Percentiles rank a stretch among this genome's conserved stretches.
These are phyloP conservation scores for Amitus sp. DNA, from an alignment of 2,888 invertebrate species.

Conservation along the genomic window DNA sequence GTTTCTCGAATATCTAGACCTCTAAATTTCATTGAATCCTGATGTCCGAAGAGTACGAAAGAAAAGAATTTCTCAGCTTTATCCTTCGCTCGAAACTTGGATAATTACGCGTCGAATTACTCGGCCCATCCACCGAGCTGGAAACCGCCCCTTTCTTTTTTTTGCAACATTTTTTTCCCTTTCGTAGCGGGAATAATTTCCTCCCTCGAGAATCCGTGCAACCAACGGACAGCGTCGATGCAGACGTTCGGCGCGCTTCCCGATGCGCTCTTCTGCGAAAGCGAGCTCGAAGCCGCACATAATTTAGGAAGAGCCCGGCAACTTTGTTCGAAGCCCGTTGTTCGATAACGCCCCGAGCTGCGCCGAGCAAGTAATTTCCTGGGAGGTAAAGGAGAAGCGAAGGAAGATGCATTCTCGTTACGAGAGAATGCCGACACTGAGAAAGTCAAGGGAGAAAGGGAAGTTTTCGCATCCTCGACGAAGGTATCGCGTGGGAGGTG, in stretches of 20 bases:
- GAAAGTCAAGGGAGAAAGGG: conserved; percentile 39
- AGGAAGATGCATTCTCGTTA: conserved; percentile 41
- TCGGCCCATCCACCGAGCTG: no score
- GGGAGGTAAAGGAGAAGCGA: conserved; percentile 35
- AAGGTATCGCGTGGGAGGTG: conserved; percentile 32
- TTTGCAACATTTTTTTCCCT: no score
- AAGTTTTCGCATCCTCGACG: conserved; percentile 32
- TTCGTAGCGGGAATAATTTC: conserved; percentile 36
- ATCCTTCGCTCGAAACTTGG: no score
- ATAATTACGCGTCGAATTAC: no score
- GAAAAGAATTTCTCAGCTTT: not conserved
- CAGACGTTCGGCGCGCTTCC: conserved; percentile 39
- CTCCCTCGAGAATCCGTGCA: conserved; percentile 33
- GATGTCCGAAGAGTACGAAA: not conserved
- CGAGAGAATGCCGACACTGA: conserved; percentile 37
- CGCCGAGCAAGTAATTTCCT: conserved; percentile 45
- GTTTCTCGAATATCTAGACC: no score
- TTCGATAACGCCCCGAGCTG: conserved; percentile 49
- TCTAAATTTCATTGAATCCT: no score
- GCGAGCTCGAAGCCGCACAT: conserved; percentile 45
- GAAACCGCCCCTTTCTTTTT: no score
- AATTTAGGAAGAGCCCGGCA: conserved; percentile 47
- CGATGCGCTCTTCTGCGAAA: conserved; percentile 39
- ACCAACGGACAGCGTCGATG: conserved; percentile 38
- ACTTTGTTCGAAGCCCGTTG: conserved; percentile 48